Percentiles rank a stretch among this genome's conserved stretches.
Conservation (phyloP, 2,797 vertebrate species). For the Cygnus olor region DNA sequence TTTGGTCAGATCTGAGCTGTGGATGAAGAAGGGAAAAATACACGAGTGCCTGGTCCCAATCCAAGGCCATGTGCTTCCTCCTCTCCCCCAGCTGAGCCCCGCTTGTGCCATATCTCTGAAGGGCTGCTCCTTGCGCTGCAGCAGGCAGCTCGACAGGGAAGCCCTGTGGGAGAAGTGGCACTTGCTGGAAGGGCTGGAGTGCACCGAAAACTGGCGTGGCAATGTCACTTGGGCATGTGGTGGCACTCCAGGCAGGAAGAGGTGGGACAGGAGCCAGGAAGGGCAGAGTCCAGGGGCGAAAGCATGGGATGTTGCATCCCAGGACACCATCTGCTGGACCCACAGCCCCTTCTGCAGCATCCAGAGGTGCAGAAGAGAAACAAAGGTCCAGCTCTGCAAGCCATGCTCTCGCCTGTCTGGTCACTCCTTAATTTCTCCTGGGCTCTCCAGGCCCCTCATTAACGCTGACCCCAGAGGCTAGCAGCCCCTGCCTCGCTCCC, state of each 20-base stretch:
- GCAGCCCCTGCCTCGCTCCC: background rate
- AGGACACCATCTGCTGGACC: background rate
- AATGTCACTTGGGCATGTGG: background rate
- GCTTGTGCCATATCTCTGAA: too few relatives aligned
- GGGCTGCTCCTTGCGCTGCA: background rate
- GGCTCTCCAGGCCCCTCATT: background rate
- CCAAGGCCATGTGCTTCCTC: background rate
- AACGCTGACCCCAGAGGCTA: background rate
- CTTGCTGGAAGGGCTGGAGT: background rate
- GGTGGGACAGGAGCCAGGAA: background rate
- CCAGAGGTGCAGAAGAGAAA: background rate
- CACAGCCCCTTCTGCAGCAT: background rate
- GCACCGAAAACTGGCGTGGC: background rate
- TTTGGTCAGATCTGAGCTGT: background rate
- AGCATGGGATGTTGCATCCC: accelerated
- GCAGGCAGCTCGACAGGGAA: background rate
- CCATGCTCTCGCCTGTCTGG: accelerated
- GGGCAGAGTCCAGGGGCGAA: background rate
- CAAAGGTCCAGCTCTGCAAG: background rate
- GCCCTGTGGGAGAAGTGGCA: background rate
- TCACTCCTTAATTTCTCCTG: background rate
- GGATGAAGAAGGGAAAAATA: background rate
- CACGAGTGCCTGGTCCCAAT: background rate
- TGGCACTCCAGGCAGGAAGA: background rate
- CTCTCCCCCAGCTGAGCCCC: background rate